A percentile compares a stretch with the other conserved stretches of the same genome.
Conservation (phyloP, 2,797 vertebrate genomes). For the Acipenser transmontanus region DNA sequence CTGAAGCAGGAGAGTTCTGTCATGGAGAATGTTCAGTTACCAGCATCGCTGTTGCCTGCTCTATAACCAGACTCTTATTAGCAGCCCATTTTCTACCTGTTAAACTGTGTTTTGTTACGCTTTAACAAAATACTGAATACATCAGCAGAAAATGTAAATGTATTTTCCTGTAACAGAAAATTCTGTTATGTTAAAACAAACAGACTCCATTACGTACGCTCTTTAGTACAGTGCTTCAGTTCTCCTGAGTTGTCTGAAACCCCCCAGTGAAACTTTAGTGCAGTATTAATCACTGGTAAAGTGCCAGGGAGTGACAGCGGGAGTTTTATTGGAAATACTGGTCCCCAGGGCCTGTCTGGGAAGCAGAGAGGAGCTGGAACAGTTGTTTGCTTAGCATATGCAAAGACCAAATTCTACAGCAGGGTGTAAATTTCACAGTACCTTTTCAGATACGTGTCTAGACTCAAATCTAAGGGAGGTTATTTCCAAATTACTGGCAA, state of each 20-base stretch:
- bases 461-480: not conserved
- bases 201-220: no score
- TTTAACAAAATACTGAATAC: no score
- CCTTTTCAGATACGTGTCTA: not conserved
- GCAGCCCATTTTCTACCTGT: no score
- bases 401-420: conserved; percentile 23
- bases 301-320: conserved; percentile 36
- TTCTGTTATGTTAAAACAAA: no score
- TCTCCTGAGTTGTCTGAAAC: not conserved
- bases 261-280: conserved; percentile 31
- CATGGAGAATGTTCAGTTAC: no score
- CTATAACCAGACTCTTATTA: no score
- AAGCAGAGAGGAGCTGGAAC: conserved; percentile 34
- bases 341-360: conserved; percentile 40
- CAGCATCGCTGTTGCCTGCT: no score
- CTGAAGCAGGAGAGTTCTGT: no score
- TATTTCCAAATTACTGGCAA: no score
- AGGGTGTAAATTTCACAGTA: conserved; percentile 20
- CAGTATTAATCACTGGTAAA: conserved; percentile 42
- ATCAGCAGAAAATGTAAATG: no score
- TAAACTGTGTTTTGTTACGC: no score
- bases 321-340: conserved; percentile 35
- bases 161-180: no score
- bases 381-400: conserved; percentile 18
- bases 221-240: not conserved